Base-by-base conservation (phyloP, 2,888 invertebrate species). In the Himalopsyche japonica region DNA sequence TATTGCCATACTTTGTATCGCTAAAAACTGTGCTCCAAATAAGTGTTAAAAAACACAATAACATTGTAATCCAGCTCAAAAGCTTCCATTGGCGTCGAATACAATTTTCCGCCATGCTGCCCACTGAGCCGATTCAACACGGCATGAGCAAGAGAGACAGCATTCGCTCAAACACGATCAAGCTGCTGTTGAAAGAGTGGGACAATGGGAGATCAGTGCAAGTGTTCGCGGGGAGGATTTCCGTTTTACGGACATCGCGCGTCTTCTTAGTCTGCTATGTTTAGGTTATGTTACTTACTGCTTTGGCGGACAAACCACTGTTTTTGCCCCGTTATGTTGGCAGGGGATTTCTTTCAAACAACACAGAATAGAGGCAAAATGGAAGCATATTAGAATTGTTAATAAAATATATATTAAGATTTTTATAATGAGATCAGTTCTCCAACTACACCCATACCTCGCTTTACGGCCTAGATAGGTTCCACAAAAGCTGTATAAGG, bases 101-200 rank as follows among this genome's bases (percentile, higher is more conserved):
- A 92, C 92, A 92, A 92, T 92, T 92, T 92, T 91, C 91, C 92
- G 92, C 89, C 89, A 89, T 89, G 90, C 86, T 90, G 91, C 88
- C 88, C 90, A 87, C 92, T 92, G 92, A 92, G 92, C 92, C 92
- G 92, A 92, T 92, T 92, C 87, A 91, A 91, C 85, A 82, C 90
- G 91, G 91, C 91, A 91, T 89, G 79, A 18, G 64, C 37, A 83
- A 80, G 82, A 79, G 34, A 70, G 80, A 70, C 70, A 15, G 27
- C 70, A 70, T 12, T 27, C 20, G 12, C 70, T 15, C 5, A 12
- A 15, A 70, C 3, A 0, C 27, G 27, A 30, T 7, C 5, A 6
- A 15, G 20, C 20, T 70, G 30, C 30, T 49, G 89, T 37, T 18
- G 83, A 80, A 18, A n/a, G 77, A 80, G 49, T 76, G 80, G 57